Evolutionary conservation across 2,113 vertebrate species (phyloP), one percentile per base, ranked within the genome.

Genomic region (Bubo blakistoni): DNA sequence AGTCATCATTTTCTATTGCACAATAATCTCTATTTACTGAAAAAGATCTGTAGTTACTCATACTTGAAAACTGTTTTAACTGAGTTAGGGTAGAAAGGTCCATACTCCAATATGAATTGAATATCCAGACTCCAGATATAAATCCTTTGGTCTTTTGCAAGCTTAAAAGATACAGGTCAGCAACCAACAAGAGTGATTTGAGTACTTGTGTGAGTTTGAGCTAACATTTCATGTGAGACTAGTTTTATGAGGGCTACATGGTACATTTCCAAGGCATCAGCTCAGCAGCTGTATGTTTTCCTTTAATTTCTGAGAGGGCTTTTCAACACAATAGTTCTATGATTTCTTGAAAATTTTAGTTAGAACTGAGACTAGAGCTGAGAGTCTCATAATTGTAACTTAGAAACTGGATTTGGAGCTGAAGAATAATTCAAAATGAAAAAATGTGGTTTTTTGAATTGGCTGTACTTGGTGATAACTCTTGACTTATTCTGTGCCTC

Each of bases 361-460:
- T 96, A 95, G 88, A 82, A 87, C 84, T 82, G 83, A 96, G 92
- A 78, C 57, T 81, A 91, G 86, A 97, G 92, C 92, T 95, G 94
- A 66, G 92, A 95, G 92, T 82, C 91, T 95, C 91, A 94, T 95
- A 95, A 95, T 72, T 9, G 10, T 94, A 95, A 95, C 92, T 96
- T 81, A 95, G 91, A 87, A 94, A 89, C 89, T 97, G 96, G 95
- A 96, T 97, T 96, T 97, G 95, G 78, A 95, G 90, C 66, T 72
- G 94, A 89, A 96, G 96, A 97, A 95, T 94, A 96, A 94, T 92
- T 96, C 95, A 95, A 87, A 94, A 73, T 1, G 16, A 47, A 86
- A 94, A 96, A 91, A 26, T 4, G 5, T 2, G 54, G 59, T 88
- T 94, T 92, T 94, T 78, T 73, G 49, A 94, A 95, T 95, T 95